Conservation (phyloP, 2,888 invertebrate genomes). For the Dyspetes luteomarginatus region DNA sequence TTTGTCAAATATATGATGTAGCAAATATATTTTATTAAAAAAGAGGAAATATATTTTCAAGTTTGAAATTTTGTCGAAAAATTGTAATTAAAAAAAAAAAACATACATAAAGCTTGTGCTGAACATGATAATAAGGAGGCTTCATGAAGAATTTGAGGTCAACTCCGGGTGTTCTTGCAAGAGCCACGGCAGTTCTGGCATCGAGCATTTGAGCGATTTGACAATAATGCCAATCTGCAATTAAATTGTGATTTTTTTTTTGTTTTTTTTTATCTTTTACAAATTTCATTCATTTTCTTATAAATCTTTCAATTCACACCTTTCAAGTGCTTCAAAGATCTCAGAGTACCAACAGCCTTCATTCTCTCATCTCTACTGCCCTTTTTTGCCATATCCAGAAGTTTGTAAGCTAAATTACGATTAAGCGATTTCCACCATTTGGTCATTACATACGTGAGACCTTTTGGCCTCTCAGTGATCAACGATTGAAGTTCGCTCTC, state of each 20-base stretch:
- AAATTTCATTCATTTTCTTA: no score
- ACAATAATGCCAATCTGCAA: slow-evolving; percentile 86
- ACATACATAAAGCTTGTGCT: slow-evolving; percentile 83
- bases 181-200: slow-evolving; percentile 89
- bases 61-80: no score
- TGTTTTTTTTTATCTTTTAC: not conserved
- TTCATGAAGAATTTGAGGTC: slow-evolving; percentile 91
- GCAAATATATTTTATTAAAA: no score
- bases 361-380: slow-evolving; percentile 87
- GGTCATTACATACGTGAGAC: slow-evolving; percentile 71
- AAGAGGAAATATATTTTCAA: no score
- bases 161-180: slow-evolving; percentile 89
- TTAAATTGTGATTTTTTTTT: slow-evolving; percentile 18
- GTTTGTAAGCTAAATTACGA: slow-evolving; percentile 87
- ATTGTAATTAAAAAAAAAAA: slow-evolving; percentile 79
- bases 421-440: slow-evolving; percentile 87
- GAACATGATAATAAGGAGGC: slow-evolving; percentile 85
- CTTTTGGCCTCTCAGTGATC: slow-evolving; percentile 67
- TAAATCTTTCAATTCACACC: slow-evolving; percentile 74
- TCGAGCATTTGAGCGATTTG: slow-evolving; percentile 93
- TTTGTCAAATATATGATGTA: no score
- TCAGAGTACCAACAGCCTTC: slow-evolving; percentile 87
- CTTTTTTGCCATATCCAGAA: slow-evolving; percentile 87
- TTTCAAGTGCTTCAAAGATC: slow-evolving; percentile 88
- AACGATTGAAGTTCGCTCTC: slow-evolving; percentile 71